Evolutionary conservation across 2,888 invertebrate genomes (phyloP).

Genomic region (Cheilosia vulpina): DNA sequence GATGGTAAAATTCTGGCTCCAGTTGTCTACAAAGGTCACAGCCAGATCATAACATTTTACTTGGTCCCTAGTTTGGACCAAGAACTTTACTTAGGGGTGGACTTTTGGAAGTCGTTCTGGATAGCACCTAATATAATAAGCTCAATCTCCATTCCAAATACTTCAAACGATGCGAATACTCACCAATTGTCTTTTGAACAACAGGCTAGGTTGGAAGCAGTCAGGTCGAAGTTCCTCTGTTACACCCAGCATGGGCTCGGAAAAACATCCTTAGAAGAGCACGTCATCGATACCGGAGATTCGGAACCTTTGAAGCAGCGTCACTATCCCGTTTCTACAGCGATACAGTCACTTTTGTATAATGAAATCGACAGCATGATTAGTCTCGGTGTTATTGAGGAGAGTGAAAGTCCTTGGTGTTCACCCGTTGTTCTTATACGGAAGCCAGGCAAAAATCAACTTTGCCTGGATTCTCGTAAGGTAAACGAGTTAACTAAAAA

Average conservation of each 20-base stretch:
- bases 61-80: constrained; percentile 46
- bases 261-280: too few relatives aligned
- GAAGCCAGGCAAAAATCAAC: constrained; percentile 76
- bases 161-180: too few relatives aligned
- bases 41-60: background rate
- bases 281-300: too few relatives aligned
- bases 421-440: constrained; percentile 55
- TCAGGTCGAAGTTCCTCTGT: constrained; percentile 18
- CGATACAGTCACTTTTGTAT: constrained; percentile 48
- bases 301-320: too few relatives aligned
- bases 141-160: background rate
- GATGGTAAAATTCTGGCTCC: too few relatives aligned
- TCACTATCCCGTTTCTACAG: constrained; percentile 44
- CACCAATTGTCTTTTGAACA: too few relatives aligned
- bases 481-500: constrained; percentile 77
- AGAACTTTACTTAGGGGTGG: too few relatives aligned
- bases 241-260: constrained; percentile 23
- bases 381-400: constrained; percentile 13
- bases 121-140: constrained; percentile 52
- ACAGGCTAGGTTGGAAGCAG: background rate
- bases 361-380: constrained; percentile 17
- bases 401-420: constrained; percentile 41
- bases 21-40: too few relatives aligned
- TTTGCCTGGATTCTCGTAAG: constrained; percentile 77
- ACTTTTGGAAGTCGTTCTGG: constrained; percentile 51